Evolutionary conservation across 2,113 vertebrate genomes (phyloP).

Genomic region (Loxodonta africana): DNA sequence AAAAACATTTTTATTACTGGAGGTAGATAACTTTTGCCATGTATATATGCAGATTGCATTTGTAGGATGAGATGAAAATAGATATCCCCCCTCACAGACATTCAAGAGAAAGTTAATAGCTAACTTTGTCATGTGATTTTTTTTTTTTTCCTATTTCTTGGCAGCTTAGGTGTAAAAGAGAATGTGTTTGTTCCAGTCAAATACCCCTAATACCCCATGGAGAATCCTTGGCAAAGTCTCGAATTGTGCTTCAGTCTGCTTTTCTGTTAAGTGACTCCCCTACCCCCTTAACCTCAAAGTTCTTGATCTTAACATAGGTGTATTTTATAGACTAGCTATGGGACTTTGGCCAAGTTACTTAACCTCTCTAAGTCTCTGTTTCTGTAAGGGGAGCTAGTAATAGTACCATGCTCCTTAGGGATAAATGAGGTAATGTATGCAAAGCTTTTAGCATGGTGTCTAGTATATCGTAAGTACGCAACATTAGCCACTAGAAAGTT

Average conservation of each 20-base stretch:
- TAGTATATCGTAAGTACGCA: background rate
- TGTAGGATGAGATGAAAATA: background rate
- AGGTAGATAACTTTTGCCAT: background rate
- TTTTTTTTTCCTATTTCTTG: background rate
- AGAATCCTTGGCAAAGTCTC: constrained; percentile 19
- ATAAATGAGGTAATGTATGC: background rate
- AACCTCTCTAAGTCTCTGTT: background rate
- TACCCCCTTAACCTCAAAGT: background rate
- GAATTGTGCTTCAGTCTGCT: background rate
- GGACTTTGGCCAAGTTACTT: background rate
- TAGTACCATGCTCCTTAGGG: background rate
- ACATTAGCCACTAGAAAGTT: constrained; percentile 31
- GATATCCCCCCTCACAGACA: background rate
- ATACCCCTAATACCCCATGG: background rate
- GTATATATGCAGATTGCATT: background rate
- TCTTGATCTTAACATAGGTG: constrained; percentile 16
- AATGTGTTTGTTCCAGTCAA: constrained; percentile 35
- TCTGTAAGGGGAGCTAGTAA: constrained; percentile 42
- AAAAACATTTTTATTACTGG: constrained; percentile 39
- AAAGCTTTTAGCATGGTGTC: background rate
- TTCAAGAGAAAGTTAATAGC: background rate
- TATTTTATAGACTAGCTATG: background rate
- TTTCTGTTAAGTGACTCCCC: background rate
- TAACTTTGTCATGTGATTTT: background rate
- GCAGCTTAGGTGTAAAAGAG: constrained; percentile 19